Evolutionary conservation across 2,113 vertebrate genomes (phyloP).

Genomic region (Zapus hudsonius): DNA sequence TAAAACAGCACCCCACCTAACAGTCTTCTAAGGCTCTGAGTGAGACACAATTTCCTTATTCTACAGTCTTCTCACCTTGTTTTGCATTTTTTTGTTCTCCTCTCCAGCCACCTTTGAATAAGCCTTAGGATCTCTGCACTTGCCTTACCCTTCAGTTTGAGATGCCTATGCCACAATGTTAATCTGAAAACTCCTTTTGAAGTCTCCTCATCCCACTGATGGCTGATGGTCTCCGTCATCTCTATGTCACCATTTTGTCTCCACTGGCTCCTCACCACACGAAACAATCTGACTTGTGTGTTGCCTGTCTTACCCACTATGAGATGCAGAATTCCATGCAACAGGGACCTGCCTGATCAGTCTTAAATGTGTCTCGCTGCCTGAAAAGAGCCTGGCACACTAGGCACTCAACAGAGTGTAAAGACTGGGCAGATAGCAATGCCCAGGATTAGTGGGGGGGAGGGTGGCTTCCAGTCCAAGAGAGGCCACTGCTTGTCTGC

Average conservation of each 20-base stretch:
- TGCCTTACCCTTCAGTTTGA: not conserved
- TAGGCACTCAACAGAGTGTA: not conserved
- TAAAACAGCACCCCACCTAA: not conserved
- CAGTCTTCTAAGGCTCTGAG: not conserved
- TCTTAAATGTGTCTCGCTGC: not conserved
- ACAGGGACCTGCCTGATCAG: not conserved
- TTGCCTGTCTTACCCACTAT: not conserved
- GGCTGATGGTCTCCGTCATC: no score
- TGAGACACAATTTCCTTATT: not conserved
- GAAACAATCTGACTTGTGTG: fast-evolving
- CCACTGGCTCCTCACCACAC: not conserved
- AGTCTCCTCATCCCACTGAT: not conserved
- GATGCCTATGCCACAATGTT: not conserved
- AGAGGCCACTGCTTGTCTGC: slow-evolving; percentile 74
- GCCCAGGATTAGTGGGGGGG: slow-evolving; percentile 44
- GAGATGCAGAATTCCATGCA: not conserved
- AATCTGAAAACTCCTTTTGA: not conserved
- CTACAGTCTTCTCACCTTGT: not conserved
- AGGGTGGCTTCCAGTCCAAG: slow-evolving; percentile 66
- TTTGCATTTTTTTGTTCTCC: not conserved
- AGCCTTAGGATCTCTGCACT: not conserved
- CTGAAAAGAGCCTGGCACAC: not conserved
- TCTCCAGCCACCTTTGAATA: not conserved
- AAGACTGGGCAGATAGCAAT: not conserved
- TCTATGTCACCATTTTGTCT: not conserved